These are phyloP conservation scores for Periplaneta americana DNA, from an alignment of 1,140 invertebrate genomes.

Conservation along the genomic window DNA sequence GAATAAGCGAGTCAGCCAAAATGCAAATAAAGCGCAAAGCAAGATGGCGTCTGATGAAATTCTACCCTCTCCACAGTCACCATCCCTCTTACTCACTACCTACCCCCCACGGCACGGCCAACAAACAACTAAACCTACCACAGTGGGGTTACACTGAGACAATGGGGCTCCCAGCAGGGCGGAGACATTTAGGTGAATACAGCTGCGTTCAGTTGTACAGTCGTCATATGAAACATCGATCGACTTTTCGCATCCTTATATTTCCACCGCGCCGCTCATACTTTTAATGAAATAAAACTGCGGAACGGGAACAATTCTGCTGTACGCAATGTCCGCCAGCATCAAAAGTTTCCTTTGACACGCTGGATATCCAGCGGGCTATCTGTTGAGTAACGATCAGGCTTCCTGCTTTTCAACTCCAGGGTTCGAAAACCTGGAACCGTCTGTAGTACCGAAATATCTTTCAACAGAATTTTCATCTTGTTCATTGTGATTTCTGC, in stretches of 20 bases:
- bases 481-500: too few species aligned
- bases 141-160: neutral
- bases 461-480: too few species aligned
- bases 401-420: too few species aligned
- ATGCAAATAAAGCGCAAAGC: neutral
- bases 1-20: neutral
- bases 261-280: too few species aligned
- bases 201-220: neutral
- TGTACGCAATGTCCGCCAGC: too few species aligned
- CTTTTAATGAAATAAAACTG: too few species aligned
- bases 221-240: neutral
- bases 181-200: neutral
- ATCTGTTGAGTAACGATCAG: too few species aligned
- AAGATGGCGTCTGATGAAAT: neutral
- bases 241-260: neutral
- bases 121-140: neutral
- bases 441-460: too few species aligned
- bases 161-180: neutral
- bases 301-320: too few species aligned
- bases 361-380: too few species aligned
- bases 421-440: too few species aligned
- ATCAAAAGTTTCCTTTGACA: too few species aligned
- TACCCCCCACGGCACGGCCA: neutral
- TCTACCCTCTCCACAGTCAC: neutral
- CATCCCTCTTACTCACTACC: neutral